These are phyloP conservation scores for Tipula lateralis DNA, from an alignment of 2,888 invertebrate species.

Conservation along the genomic window DNA sequence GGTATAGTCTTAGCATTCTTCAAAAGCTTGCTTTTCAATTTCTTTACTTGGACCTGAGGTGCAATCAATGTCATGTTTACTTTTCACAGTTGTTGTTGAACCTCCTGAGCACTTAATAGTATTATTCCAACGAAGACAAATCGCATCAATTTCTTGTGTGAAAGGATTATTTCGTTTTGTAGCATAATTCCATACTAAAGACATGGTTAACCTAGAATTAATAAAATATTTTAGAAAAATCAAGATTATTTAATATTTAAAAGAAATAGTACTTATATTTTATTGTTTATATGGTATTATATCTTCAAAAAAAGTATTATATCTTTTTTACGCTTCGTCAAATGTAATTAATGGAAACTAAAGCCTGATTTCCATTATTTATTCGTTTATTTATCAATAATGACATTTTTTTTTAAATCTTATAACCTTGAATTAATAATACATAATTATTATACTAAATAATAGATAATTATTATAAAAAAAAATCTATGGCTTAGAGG, in stretches of 20 bases:
- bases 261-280: background rate
- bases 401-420: too few species aligned
- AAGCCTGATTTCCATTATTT: background rate
- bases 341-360: background rate
- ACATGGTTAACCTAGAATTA: background rate
- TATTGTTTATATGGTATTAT: background rate
- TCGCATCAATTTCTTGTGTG: conserved; percentile 6
- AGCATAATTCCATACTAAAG: conserved; percentile 29
- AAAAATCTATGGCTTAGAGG: too few species aligned
- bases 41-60: background rate
- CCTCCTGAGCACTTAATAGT: conserved; percentile 20
- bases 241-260: background rate
- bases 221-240: background rate
- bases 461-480: too few species aligned
- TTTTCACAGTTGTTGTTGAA: conserved; percentile 28
- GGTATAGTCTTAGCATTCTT: conserved; percentile 4
- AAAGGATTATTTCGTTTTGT: conserved; percentile 27
- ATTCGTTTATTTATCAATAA: too few species aligned
- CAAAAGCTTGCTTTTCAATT: background rate
- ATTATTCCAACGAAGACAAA: conserved; percentile 3
- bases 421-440: too few species aligned
- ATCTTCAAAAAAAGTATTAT: background rate
- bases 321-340: background rate
- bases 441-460: too few species aligned
- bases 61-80: background rate